Evolutionary conservation across 92 coral and sea anemone genomes (phyloP), one percentile per base, ranked within the genome.

Genomic region (Zoanthus sociatus): DNA sequence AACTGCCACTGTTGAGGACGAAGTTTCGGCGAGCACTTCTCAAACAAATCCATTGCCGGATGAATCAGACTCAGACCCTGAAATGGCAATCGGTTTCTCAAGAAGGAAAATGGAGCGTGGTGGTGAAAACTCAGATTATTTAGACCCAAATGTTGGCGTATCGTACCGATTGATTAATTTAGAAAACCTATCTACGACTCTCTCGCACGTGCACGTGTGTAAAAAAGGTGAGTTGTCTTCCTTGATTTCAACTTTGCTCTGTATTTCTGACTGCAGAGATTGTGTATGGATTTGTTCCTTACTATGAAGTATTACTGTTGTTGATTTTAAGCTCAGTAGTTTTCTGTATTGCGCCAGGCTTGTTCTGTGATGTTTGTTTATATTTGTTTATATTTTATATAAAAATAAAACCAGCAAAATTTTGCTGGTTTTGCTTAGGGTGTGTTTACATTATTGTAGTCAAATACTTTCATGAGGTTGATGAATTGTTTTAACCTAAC

Each of bases 61-160:
- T 56, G 77, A 70, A 55, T 78, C 88, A 54, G 89, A 85, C 89
- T 72, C 86, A 66, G 78, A 84, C 86, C 64, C 78, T 58, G 82
- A 86, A 78, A 78, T 82, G 82, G 87, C 92, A 78, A 85, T 84
- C 86, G 88, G 92, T 84, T 71, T 88, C 78, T 89, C 87, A 84
- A 84, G 92, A 82, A 84, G 87, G 76, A 89, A 89, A 89, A 76
- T 89, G 86, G 88, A 85, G 78, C 77, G 84, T 78, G 67, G 77
- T 83, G 77, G 86, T 84, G 79, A 85, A 84, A 79, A 85, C 73
- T 85, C 82, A 77, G 89, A 70, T 68, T 47, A 90, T 56, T 84
- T 83, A 83, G 89, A 89, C 82, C 89, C 90, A 76, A 53, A 79
- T 83, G 73, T 50, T 84, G 86, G 84, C 89, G 30, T 76, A 42